phyloP scores from a whole-genome alignment of 2,797 vertebrate genomes.

The Fringilla coelebs region DNA sequence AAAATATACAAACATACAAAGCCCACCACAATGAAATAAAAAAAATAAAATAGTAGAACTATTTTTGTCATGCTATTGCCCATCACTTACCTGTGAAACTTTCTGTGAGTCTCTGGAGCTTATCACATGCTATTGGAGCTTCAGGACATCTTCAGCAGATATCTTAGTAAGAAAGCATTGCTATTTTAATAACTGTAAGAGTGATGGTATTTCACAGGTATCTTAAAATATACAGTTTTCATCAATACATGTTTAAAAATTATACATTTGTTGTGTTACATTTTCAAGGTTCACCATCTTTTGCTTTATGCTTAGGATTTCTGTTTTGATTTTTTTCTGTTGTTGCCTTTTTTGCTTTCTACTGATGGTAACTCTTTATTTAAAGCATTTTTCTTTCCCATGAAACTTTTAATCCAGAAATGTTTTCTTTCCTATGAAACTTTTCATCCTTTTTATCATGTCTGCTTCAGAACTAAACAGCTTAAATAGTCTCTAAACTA shows the following conservation, averaged over 20 bases:
- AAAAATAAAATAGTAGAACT: too few relatives aligned
- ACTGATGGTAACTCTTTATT: neutral
- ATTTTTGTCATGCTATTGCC: neutral
- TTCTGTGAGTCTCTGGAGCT: neutral
- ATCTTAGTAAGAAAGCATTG: neutral
- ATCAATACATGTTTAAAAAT: neutral
- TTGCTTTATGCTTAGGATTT: neutral
- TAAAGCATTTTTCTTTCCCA: neutral
- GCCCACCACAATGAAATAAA: rapidly evolving
- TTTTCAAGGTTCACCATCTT: neutral
- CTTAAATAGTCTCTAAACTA: neutral
- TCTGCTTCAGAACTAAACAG: neutral
- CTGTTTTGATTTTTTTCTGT: neutral
- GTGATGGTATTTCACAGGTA: neutral
- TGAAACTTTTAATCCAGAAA: rapidly evolving
- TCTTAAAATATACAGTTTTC: neutral
- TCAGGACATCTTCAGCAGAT: neutral
- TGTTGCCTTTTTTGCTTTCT: neutral
- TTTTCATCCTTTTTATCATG: neutral
- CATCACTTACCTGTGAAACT: neutral
- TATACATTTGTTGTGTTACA: neutral
- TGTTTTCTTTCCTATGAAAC: neutral
- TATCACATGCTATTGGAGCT: neutral
- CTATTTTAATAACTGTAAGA: neutral
- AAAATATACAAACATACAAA: neutral